Evolutionary conservation across 2,888 invertebrate species (phyloP).

Genomic region (Rhodophaea formosa): DNA sequence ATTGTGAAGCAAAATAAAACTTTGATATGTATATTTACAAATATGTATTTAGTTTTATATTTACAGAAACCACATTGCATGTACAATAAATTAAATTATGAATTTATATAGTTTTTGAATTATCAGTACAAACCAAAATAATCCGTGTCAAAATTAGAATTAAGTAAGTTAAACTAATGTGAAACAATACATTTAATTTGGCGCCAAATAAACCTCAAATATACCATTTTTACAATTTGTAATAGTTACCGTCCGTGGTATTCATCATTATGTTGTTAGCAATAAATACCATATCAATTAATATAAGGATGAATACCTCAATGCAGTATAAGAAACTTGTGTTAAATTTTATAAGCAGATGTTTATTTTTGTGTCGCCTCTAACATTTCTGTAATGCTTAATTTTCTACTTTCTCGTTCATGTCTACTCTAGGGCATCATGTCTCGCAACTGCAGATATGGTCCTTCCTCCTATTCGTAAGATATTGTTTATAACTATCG

Average conservation of each 20-base stretch:
- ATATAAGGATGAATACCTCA: slow-evolving; percentile 19
- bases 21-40: slow-evolving; percentile 4
- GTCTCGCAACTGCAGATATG: too few species aligned
- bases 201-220: slow-evolving; percentile 2
- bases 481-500: background rate
- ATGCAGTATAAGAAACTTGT: slow-evolving; percentile 13
- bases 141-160: slow-evolving; percentile 2
- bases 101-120: slow-evolving; percentile 2
- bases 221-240: background rate
- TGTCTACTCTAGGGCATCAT: background rate
- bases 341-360: background rate
- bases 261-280: slow-evolving; percentile 13
- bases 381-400: background rate
- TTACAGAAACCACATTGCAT: slow-evolving; percentile 1
- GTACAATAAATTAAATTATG: slow-evolving; percentile 7
- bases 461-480: too few species aligned
- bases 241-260: slow-evolving; percentile 28
- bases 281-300: slow-evolving; percentile 14
- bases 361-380: background rate
- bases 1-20: slow-evolving; percentile 7
- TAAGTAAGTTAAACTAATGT: background rate
- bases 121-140: slow-evolving; percentile 7
- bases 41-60: slow-evolving; percentile 11
- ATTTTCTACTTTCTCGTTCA: background rate
- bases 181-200: background rate